Conservation (phyloP, 2,797 vertebrate genomes). For the Muraenolepis orangiensis region DNA sequence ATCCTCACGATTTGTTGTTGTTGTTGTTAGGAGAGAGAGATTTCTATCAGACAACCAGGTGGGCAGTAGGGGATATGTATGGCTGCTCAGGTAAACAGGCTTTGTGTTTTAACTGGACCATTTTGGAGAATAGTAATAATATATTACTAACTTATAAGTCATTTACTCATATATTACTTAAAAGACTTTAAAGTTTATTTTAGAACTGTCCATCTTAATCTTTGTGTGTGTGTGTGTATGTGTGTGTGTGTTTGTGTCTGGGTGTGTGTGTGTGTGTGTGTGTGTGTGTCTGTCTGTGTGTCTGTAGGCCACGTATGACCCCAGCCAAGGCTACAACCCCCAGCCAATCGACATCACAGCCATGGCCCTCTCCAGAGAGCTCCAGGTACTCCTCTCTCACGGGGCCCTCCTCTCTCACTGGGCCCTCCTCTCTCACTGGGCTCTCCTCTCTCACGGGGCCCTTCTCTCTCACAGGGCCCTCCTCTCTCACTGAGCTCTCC, state of each 20-base stretch:
- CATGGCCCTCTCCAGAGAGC: constrained; percentile 87
- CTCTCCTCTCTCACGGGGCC: neutral
- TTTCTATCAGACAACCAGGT: neutral
- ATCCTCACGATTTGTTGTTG: too few relatives aligned
- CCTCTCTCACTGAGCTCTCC: neutral
- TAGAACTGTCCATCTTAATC: neutral
- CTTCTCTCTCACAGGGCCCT: neutral
- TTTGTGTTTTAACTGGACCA: too few relatives aligned
- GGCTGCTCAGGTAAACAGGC: neutral
- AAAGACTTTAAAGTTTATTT: neutral
- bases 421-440: neutral
- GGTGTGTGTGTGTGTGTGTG: constrained; percentile 6
- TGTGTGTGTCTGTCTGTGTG: constrained; percentile 3
- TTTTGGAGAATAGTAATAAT: too few relatives aligned
- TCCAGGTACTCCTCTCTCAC: constrained; percentile 74
- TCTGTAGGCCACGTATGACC: constrained; percentile 82
- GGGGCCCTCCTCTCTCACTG: too few relatives aligned
- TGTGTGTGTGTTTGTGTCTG: neutral
- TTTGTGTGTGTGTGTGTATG: neutral
- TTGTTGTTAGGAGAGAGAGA: too few relatives aligned
- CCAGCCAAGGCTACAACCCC: constrained; percentile 88
- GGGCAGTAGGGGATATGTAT: neutral
- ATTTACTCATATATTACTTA: neutral
- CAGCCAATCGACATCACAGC: constrained; percentile 83
- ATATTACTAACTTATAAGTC: too few relatives aligned